Evolutionary conservation across 2,888 invertebrate genomes (phyloP).

Genomic region (Pammene fasciana): DNA sequence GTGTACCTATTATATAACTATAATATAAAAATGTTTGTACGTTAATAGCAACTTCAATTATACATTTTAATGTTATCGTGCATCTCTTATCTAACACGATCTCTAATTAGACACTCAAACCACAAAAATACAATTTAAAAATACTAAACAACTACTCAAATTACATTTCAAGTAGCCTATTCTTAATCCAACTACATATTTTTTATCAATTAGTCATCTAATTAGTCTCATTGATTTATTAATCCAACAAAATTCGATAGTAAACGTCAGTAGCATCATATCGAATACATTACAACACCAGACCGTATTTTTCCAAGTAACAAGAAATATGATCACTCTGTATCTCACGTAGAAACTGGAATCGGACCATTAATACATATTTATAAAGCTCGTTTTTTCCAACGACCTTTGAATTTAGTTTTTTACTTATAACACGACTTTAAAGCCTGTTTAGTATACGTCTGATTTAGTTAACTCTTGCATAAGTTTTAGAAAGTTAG

Average conservation of each 20-base stretch:
- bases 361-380: conserved; percentile 46
- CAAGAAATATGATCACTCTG: conserved; percentile 34
- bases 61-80: neutral
- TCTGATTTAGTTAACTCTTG: conserved; percentile 39
- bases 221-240: neutral
- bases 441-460: conserved; percentile 39
- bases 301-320: conserved; percentile 18
- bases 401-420: conserved; percentile 43
- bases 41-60: no score
- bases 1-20: no score
- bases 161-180: neutral
- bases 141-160: neutral
- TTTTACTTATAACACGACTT: conserved; percentile 39
- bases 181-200: neutral
- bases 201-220: neutral
- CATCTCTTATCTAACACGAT: neutral
- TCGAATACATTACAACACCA: neutral
- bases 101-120: neutral
- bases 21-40: no score
- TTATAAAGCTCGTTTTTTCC: conserved; percentile 46
- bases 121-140: neutral
- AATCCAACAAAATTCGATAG: neutral
- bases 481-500: conserved; percentile 40
- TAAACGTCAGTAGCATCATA: conserved; percentile 4
- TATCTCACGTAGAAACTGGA: conserved; percentile 30